Base-by-base conservation (phyloP, 2,113 vertebrate genomes). In the Abramis brama region DNA sequence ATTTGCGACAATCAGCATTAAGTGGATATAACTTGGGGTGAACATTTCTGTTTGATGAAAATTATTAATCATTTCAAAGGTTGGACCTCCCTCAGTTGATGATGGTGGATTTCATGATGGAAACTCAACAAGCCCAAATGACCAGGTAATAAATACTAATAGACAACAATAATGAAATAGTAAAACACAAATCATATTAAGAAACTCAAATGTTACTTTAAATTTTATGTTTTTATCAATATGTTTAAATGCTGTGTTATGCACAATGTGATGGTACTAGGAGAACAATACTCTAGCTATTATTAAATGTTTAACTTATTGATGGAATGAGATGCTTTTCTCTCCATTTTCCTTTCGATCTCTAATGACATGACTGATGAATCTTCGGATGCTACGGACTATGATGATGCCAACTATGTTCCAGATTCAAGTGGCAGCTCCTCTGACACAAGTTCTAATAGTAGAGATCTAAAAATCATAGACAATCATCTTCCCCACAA, bases 351-450 rank as follows among this genome's bases (percentile, higher is more conserved):
- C 59, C 9, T 25, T 62, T 12, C 25, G 59, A 60, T 60, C 9
- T 60, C 23, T 60, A 25, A 60, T 60, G 59, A 60, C 59, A 60
- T 60, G 59, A 60, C 59, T 11, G 59, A 60, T 60, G 23, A 60
- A 60, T 60, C 59, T 60, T 60, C 23, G 23, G 59, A 60, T 60
- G 59, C 9, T n/a, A 10, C 9, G 23, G 59, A 60, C 59, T 60
- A 60, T 60, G 59, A 60, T 60, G 59, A 60, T n/a, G 59, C 59
- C 59, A 60, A 25, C 59, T 60, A 60, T 60, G 59, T 60, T 60
- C 23, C 59, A 60, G 59, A 60, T 60, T 60, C 59, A 60, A 60
- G 23, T 60, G 23, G 23, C 59, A 60, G 0, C 57, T 59, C 57
- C 21, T 59, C 57, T 59, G 57, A 59, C 57, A 59, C 57, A 59